phyloP scores from a whole-genome alignment of 1,140 invertebrate genomes.

The Myzus persicae region DNA sequence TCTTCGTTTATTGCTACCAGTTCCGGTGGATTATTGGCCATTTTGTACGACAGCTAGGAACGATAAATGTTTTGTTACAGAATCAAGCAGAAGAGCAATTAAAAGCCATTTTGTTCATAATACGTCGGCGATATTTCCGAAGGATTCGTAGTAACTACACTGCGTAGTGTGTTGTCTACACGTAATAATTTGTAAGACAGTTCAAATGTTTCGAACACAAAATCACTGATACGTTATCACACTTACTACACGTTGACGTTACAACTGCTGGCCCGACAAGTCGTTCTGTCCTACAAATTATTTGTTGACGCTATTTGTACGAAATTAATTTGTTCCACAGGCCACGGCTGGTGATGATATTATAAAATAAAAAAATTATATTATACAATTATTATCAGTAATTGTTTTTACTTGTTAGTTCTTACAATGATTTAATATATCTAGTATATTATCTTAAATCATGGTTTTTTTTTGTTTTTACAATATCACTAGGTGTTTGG shows the following conservation, averaged over 20 bases:
- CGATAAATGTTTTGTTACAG: not conserved
- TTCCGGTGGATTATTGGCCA: not conserved
- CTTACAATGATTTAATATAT: too few species aligned
- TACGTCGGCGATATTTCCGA: rapidly evolving
- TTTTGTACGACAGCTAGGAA: not conserved
- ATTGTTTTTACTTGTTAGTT: too few species aligned
- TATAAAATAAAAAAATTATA: too few species aligned
- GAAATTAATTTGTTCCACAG: not conserved
- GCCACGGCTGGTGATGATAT: too few species aligned
- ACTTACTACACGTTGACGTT: not conserved
- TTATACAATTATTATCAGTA: too few species aligned
- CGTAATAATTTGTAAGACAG: not conserved
- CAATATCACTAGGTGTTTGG: too few species aligned
- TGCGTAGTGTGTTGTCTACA: too few species aligned
- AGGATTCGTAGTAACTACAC: not conserved
- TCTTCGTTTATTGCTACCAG: not conserved
- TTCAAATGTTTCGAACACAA: not conserved
- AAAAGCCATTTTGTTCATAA: not conserved
- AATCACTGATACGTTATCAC: not conserved
- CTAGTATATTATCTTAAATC: too few species aligned
- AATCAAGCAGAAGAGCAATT: not conserved
- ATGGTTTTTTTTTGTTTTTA: too few species aligned
- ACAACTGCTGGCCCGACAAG: not conserved
- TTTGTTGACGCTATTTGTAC: not conserved
- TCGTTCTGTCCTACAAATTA: not conserved